Evolutionary conservation across 2,113 vertebrate species (phyloP), one percentile per base, ranked within the genome.

Genomic region (Sylvietta virens): DNA sequence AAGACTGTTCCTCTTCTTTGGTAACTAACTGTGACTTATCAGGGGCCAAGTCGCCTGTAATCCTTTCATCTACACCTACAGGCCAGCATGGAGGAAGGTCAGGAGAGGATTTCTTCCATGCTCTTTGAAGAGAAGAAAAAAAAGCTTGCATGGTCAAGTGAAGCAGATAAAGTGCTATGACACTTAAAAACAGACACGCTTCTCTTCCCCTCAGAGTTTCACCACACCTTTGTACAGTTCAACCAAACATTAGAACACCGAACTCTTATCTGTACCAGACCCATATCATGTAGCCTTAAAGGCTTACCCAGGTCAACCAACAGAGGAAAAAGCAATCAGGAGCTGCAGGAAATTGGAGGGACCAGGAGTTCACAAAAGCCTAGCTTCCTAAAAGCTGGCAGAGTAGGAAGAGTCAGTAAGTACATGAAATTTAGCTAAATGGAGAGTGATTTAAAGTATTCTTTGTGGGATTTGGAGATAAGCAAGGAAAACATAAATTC

Each of bases 391-490:
- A 81, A 92, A 94, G 56, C 65, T 74, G 33, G 5, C 6, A 17
- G 44, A 78, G n/a, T 64, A 65, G 84, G 69, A 64, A 71, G 28
- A 90, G 91, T 42, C 77, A 91, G 57, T 26, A 86, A 23, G 26
- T 65, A 72, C 1, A 1, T 65, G 76, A 86, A 94, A 86, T 19
- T 80, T 0, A 90, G 45, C 30, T 80, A 80, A 82, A 86, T 8
- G 6, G 31, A 83, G 14, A 88, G 45, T 13, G 37, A 93, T 84
- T 87, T 91, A 73, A 82, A 92, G 71, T 66, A 90, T 35, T 81
- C 69, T 72, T 7, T 71, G 86, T 79, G 78, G 87, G 90, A 78
- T 86, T 95, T 86, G 83, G 71, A 96, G 95, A 95, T 81, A 96
- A 94, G 70, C 82, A 64, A 79, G 33, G 51, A 92, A 91, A 91